These are phyloP conservation scores for Amblyraja radiata DNA, from an alignment of 2,797 vertebrate species.

Conservation along the genomic window DNA sequence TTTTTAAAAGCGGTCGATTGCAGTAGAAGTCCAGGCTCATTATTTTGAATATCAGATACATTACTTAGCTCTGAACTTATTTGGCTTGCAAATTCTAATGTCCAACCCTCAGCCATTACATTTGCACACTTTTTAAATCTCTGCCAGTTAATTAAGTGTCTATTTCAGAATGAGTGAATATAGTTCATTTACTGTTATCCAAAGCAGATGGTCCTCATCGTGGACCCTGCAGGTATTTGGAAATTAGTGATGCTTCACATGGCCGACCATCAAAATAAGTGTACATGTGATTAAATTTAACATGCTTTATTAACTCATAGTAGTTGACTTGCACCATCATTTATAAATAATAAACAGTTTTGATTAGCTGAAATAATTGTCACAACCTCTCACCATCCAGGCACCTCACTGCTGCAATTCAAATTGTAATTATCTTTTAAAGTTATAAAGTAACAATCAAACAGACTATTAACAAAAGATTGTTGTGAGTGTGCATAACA, in stretches of 20 bases:
- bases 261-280: slow-evolving; percentile 57
- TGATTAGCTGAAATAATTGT: not conserved
- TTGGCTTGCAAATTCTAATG: not conserved
- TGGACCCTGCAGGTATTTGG: slow-evolving; percentile 65
- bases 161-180: slow-evolving; percentile 47
- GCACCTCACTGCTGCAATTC: not conserved
- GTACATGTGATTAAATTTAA: slow-evolving; percentile 71
- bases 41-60: not conserved
- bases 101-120: not conserved
- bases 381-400: not conserved
- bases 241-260: slow-evolving; percentile 65
- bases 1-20: not conserved
- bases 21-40: not conserved
- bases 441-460: not conserved
- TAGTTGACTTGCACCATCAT: slow-evolving; percentile 29
- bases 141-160: slow-evolving; percentile 48
- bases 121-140: slow-evolving; percentile 8
- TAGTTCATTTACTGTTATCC: slow-evolving; percentile 56
- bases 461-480: not conserved
- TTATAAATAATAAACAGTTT: not conserved
- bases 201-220: slow-evolving; percentile 62
- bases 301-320: slow-evolving; percentile 58
- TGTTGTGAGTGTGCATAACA: not conserved
- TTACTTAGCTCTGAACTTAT: not conserved
- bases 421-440: not conserved